These are phyloP conservation scores for Buceros bicornis DNA, from an alignment of 2,797 vertebrate species.

Conservation along the genomic window DNA sequence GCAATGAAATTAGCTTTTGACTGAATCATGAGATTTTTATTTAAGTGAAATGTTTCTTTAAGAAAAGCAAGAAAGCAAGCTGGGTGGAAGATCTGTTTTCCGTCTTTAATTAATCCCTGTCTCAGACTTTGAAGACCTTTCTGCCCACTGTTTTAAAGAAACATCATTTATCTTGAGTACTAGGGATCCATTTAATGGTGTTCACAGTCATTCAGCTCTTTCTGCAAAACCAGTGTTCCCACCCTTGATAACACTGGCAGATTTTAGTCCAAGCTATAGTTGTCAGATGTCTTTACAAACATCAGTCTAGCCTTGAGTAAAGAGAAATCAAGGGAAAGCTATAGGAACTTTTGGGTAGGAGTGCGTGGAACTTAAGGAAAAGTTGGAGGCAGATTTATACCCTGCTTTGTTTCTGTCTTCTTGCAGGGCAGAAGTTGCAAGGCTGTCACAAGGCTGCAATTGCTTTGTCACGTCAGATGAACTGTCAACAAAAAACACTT, in stretches of 20 bases:
- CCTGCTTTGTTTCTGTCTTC: not conserved
- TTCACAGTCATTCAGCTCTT: conserved; percentile 13
- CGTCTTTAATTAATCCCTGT: conserved; percentile 54
- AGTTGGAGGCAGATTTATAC: not conserved
- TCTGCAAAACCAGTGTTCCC: conserved; percentile 5
- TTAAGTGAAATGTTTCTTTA: conserved; percentile 40
- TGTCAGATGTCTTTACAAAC: conserved; percentile 32
- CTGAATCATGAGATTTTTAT: not conserved
- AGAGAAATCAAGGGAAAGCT: not conserved
- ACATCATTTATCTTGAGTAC: conserved; percentile 54
- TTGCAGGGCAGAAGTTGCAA: conserved; percentile 1
- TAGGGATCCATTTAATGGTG: conserved; percentile 25
- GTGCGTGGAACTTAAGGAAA: not conserved
- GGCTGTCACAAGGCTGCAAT: not conserved
- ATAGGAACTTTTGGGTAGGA: not conserved
- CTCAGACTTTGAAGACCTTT: conserved; percentile 60
- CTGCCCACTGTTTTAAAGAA: conserved; percentile 55
- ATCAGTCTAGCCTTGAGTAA: not conserved
- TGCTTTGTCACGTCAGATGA: not conserved
- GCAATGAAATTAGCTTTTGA: not conserved
- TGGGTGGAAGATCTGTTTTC: conserved; percentile 32
- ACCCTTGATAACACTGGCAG: conserved; percentile 43
- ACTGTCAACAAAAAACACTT: not conserved
- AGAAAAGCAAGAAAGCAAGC: conserved; percentile 43
- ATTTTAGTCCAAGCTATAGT: not conserved